Evolutionary conservation across 2,888 invertebrate species (phyloP), one percentile per base, ranked within the genome.

Genomic region (Aphidius colemani): DNA sequence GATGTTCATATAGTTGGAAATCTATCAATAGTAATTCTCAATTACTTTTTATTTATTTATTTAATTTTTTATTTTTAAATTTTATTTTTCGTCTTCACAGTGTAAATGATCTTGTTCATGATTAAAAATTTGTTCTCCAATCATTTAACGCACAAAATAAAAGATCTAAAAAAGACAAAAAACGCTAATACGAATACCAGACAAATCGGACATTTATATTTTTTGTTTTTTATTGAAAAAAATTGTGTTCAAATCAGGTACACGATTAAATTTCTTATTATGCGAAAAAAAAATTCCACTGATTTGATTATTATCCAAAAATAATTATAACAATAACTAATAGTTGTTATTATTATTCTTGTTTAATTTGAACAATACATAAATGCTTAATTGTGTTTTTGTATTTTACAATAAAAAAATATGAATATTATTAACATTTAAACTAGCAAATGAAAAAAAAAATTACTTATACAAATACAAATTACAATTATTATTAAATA

Each of bases 231-330:
- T 75, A 77, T 72, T 73, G 72, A 73, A 30, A 30, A 5, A 30
- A 30, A 30, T 18, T 30, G 30, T 30, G 30, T 30, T 30, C 70
- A 79, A 79, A 76, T 81, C 80, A 79, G 80, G 79, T 78, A 80
- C 79, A 75, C 71, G 71, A 72, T 71, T 71, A 69, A 59, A 68
- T 69, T 65, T 49, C 63, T 59, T 55, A 51, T 66, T 44, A 68
- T 66, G 68, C 65, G 49, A 68, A 64, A 65, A 68, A 63, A 69
- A 67, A 63, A 63, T 62, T 30, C 30, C 30, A 30, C 30, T 30
- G 30, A 30, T 30, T 30, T 30, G 30, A 30, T 30, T 18, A 18
- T 18, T 18, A n/a, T n/a, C n/a, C n/a, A 18, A 30, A 30, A 30
- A 30, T 30, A 30, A 30, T 18, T 2, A 18, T 18, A 18, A 18